A percentile compares a stretch with the other conserved stretches of the same genome.
Evolutionary conservation across 2,113 vertebrate genomes (phyloP).

Genomic region (Eulacestoma nigropectus): DNA sequence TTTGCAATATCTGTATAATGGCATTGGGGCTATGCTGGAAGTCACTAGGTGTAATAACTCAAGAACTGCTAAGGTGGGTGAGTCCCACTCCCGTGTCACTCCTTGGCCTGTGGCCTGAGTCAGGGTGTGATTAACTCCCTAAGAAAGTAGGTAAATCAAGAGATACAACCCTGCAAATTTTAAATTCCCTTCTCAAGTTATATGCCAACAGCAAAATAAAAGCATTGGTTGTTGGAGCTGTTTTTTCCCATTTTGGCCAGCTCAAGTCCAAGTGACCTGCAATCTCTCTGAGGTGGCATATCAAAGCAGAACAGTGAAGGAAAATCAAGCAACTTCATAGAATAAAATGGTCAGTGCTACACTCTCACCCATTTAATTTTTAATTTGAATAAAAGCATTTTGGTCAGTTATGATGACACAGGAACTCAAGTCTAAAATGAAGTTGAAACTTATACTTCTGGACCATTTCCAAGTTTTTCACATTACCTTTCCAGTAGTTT

Average conservation of each 20-base stretch:
- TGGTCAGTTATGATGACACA: neutral
- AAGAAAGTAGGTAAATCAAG: neutral
- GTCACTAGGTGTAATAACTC: neutral
- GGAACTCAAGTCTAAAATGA: neutral
- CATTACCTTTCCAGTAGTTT: neutral
- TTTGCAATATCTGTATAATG: neutral
- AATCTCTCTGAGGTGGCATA: neutral
- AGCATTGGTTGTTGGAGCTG: accelerated
- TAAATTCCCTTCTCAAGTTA: neutral
- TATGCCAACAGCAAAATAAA: neutral
- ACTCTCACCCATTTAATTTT: neutral
- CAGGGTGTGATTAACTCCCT: neutral
- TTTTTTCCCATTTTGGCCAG: neutral
- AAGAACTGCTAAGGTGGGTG: neutral
- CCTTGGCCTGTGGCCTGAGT: neutral
- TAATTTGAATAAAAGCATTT: neutral
- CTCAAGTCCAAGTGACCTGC: neutral
- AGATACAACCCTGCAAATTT: neutral
- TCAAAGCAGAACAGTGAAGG: neutral
- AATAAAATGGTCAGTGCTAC: neutral
- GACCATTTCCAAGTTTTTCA: neutral
- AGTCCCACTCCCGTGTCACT: neutral
- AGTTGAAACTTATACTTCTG: neutral
- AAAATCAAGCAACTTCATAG: neutral
- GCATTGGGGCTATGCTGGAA: neutral